Percentiles rank a stretch among this genome's conserved stretches.
Evolutionary conservation across 2,888 invertebrate species (phyloP).

Genomic region (Eupithecia subfuscata): DNA sequence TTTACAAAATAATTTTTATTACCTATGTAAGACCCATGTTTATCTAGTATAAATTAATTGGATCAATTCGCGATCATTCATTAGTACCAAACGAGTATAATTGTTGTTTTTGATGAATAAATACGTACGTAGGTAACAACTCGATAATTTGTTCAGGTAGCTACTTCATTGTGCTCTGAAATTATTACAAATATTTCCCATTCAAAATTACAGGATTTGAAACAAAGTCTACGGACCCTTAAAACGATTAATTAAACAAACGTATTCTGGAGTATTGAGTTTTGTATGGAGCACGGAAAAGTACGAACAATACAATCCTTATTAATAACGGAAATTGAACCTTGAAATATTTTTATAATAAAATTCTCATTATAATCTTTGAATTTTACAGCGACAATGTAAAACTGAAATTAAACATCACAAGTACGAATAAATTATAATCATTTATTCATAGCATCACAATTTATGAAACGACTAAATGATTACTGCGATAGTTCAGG

Average conservation of each 20-base stretch:
- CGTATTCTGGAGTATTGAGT: slow-evolving; percentile 31
- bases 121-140: neutral
- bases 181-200: slow-evolving; percentile 40
- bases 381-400: neutral
- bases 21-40: too few species aligned
- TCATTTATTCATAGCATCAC: too few species aligned
- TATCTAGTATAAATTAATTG: neutral
- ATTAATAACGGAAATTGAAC: neutral
- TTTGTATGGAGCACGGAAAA: neutral
- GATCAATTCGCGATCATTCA: neutral
- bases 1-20: too few species aligned
- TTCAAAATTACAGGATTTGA: slow-evolving; percentile 33
- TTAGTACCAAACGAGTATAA: neutral
- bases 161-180: slow-evolving; percentile 24
- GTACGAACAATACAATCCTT: neutral
- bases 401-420: neutral
- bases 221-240: slow-evolving; percentile 35
- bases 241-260: slow-evolving; percentile 35
- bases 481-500: too few species aligned
- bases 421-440: too few species aligned
- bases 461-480: too few species aligned
- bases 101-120: neutral
- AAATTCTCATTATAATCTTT: neutral
- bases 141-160: neutral
- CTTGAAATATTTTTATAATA: neutral